Evolutionary conservation across 2,888 invertebrate species (phyloP).

Genomic region (Lissonota sp.): DNA sequence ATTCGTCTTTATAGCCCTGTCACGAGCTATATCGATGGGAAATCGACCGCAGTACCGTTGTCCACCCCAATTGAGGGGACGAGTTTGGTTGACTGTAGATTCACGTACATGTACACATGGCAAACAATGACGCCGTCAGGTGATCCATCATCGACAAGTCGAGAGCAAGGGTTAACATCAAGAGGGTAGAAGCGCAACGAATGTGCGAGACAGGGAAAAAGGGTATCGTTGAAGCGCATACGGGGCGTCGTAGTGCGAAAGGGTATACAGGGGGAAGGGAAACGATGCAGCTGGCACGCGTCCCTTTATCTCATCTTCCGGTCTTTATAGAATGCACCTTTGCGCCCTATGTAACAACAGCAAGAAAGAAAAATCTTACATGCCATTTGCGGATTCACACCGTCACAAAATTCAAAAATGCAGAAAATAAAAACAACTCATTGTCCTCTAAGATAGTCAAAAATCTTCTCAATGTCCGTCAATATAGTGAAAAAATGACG

Average conservation of each 20-base stretch:
- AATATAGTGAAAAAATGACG: too few relatives aligned
- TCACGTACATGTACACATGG: conserved; percentile 55
- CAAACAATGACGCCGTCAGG: conserved; percentile 73
- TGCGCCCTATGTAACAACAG: conserved; percentile 38
- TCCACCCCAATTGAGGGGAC: conserved; percentile 55
- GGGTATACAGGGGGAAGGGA: conserved; percentile 58
- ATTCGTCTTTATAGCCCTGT: too few relatives aligned
- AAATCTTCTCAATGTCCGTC: too few relatives aligned
- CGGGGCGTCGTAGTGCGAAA: conserved; percentile 58
- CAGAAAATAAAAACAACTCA: not conserved
- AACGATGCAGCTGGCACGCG: conserved; percentile 69
- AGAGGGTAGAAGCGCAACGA: conserved; percentile 64
- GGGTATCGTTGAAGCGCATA: conserved; percentile 54
- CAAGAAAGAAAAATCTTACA: conserved; percentile 22
- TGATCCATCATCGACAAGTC: conserved; percentile 76
- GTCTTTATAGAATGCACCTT: conserved; percentile 40
- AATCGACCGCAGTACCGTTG: conserved; percentile 42
- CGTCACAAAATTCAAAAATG: conserved; percentile 57
- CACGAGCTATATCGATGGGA: too few relatives aligned
- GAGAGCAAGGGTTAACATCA: conserved; percentile 73
- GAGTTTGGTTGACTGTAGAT: conserved; percentile 71
- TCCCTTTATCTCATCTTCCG: conserved; percentile 56
- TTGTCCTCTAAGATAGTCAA: too few relatives aligned
- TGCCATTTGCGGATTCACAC: conserved; percentile 47
- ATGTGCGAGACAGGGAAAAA: conserved; percentile 32